Evolutionary conservation across 2,888 invertebrate genomes (phyloP).

Genomic region (Achlya flavicornis): DNA sequence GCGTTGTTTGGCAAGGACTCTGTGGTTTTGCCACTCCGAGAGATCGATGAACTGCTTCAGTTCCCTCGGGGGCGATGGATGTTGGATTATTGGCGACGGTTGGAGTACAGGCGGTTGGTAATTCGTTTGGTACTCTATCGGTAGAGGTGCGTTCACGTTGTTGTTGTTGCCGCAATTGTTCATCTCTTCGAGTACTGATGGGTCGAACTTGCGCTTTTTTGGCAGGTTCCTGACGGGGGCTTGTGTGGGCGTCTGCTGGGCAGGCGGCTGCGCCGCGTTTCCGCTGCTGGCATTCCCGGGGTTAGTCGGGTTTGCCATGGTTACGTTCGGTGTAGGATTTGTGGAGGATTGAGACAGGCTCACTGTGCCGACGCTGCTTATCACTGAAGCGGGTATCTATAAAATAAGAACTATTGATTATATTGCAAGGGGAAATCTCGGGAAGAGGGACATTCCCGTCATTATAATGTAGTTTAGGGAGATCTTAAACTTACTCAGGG

Average conservation of each 20-base stretch:
- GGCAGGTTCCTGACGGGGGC: slow-evolving; percentile 91
- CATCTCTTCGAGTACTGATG: slow-evolving; percentile 89
- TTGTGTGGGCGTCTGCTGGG: slow-evolving; percentile 76
- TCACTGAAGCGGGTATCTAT: slow-evolving; percentile 84
- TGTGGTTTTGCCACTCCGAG: slow-evolving; percentile 96
- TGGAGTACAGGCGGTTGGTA: slow-evolving; percentile 64
- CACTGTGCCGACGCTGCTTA: slow-evolving; percentile 84
- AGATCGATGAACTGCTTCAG: slow-evolving; percentile 88
- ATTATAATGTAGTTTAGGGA: neutral
- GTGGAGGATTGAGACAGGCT: slow-evolving; percentile 76
- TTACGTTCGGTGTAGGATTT: slow-evolving; percentile 66
- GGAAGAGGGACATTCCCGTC: neutral
- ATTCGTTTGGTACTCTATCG: slow-evolving; percentile 59
- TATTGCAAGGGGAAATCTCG: neutral
- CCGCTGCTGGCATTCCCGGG: slow-evolving; percentile 69
- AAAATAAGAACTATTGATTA: slow-evolving; percentile 32
- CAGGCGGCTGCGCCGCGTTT: slow-evolving; percentile 51
- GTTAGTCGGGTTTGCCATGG: slow-evolving; percentile 78
- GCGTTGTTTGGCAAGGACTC: slow-evolving; percentile 94
- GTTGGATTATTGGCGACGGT: slow-evolving; percentile 70
- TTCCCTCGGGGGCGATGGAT: slow-evolving; percentile 83
- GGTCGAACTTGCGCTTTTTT: slow-evolving; percentile 95
- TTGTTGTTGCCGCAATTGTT: slow-evolving; percentile 79
- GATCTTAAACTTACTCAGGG: neutral
- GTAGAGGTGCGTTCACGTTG: slow-evolving; percentile 53